A percentile compares a stretch with the other conserved stretches of the same genome.
Evolutionary conservation across 1,140 invertebrate species (phyloP).

Genomic region (Eciton burchellii): DNA sequence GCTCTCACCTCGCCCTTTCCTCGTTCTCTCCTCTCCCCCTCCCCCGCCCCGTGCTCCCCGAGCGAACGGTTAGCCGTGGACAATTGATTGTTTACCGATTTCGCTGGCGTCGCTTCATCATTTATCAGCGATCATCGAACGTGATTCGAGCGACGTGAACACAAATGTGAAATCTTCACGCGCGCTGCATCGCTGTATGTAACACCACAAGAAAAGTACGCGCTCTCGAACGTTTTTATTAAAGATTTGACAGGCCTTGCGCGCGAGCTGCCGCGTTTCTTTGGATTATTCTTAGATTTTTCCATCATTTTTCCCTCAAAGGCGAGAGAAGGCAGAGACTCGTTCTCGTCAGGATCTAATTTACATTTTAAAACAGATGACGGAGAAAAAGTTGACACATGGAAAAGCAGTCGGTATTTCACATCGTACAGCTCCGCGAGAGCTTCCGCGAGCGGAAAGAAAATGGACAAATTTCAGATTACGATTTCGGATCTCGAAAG

Average conservation of each 20-base stretch:
- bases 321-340: neutral
- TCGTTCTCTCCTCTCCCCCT: slow-evolving; percentile 54
- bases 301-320: slow-evolving; percentile 1
- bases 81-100: slow-evolving; percentile 76
- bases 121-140: slow-evolving; percentile 36
- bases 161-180: slow-evolving; percentile 12
- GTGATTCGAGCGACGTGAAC: slow-evolving; percentile 25
- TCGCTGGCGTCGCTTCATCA: slow-evolving; percentile 36
- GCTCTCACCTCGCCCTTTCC: slow-evolving; percentile 18
- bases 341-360: neutral
- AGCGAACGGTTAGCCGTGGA: slow-evolving; percentile 48
- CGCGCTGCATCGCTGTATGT: neutral
- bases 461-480: slow-evolving; percentile 24
- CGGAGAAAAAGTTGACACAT: slow-evolving; percentile 9
- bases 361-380: slow-evolving; percentile 2
- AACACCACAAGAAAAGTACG: neutral
- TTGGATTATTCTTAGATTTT: slow-evolving; percentile 15
- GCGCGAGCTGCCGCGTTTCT: neutral
- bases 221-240: neutral
- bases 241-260: neutral
- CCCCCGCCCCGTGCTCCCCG: slow-evolving; percentile 23
- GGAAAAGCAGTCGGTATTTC: slow-evolving; percentile 14
- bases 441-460: too few species aligned
- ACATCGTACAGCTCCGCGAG: neutral
- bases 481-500: neutral